Evolutionary conservation across 2,888 invertebrate species (phyloP).

Genomic region (Chloroclysta siterata): DNA sequence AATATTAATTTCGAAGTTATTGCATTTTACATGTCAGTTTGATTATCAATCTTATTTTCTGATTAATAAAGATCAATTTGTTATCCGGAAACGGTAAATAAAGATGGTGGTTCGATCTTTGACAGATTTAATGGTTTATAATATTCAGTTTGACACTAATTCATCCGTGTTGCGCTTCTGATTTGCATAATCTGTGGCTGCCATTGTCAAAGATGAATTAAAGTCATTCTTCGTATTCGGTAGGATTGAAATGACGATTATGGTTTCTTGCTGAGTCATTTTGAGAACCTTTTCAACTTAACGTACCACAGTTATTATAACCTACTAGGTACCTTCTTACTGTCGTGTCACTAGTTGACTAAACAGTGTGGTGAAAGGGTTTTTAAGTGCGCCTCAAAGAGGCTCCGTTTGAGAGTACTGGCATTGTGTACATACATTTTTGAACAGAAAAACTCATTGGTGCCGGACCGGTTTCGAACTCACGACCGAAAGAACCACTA

Average conservation of each 20-base stretch:
- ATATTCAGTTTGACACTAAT: slow-evolving; percentile 66
- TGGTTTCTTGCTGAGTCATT: slow-evolving; percentile 25
- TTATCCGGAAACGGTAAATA: slow-evolving; percentile 17
- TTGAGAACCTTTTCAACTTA: slow-evolving; percentile 16
- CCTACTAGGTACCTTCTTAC: too few species aligned
- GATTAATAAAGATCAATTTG: slow-evolving; percentile 28
- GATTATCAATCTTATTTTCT: slow-evolving; percentile 27
- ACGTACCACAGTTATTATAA: too few species aligned
- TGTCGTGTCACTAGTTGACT: too few species aligned
- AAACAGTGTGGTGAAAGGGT: too few species aligned
- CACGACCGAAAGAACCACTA: too few species aligned
- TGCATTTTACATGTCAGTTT: slow-evolving; percentile 21
- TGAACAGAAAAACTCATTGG: too few species aligned
- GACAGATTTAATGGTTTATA: slow-evolving; percentile 57
- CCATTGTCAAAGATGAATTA: slow-evolving; percentile 47
- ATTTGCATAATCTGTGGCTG: slow-evolving; percentile 69
- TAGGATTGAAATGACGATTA: slow-evolving; percentile 13
- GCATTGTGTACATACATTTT: too few species aligned
- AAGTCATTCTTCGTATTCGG: slow-evolving; percentile 30
- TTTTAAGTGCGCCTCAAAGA: too few species aligned
- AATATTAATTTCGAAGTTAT: slow-evolving; percentile 44
- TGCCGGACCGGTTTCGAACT: too few species aligned
- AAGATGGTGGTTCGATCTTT: slow-evolving; percentile 49
- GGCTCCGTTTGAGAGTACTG: too few species aligned
- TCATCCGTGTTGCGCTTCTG: slow-evolving; percentile 64